Evolutionary conservation across 92 coral and sea anemone genomes (phyloP).

Genomic region (Epizoanthus illoricatus): DNA sequence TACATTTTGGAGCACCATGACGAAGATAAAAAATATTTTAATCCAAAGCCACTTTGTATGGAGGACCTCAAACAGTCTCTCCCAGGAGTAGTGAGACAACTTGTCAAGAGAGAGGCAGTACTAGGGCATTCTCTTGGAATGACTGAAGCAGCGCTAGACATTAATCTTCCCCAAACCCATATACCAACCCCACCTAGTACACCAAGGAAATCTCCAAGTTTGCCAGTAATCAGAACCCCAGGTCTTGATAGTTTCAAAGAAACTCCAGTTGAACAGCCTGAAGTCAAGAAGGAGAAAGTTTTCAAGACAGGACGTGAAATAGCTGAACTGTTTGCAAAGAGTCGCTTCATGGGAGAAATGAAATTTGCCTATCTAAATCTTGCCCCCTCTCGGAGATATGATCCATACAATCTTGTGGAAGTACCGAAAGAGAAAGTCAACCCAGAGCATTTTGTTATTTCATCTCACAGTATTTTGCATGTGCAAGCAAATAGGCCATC

Average conservation of each 20-base stretch:
- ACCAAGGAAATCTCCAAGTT: slow-evolving; percentile 64
- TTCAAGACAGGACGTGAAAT: slow-evolving; percentile 84
- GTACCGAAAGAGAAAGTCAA: slow-evolving; percentile 83
- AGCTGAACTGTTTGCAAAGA: slow-evolving; percentile 84
- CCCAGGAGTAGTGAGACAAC: slow-evolving; percentile 88
- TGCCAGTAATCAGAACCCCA: slow-evolving; percentile 44
- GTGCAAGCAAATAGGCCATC: slow-evolving; percentile 81
- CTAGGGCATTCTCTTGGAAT: slow-evolving; percentile 87
- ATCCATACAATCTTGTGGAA: slow-evolving; percentile 87
- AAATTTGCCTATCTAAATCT: slow-evolving; percentile 92
- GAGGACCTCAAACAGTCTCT: slow-evolving; percentile 77
- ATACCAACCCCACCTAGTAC: slow-evolving; percentile 81
- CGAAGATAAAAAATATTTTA: slow-evolving; percentile 47
- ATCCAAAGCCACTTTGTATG: slow-evolving; percentile 62
- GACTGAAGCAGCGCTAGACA: slow-evolving; percentile 78
- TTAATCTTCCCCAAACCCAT: slow-evolving; percentile 70
- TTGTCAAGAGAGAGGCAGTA: slow-evolving; percentile 85
- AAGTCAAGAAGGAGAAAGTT: slow-evolving; percentile 44
- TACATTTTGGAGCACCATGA: slow-evolving; percentile 57
- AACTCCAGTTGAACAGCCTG: slow-evolving; percentile 36
- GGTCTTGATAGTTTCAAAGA: slow-evolving; percentile 31
- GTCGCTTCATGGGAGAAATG: slow-evolving; percentile 76
- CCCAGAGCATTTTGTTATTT: slow-evolving; percentile 92
- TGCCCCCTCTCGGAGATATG: slow-evolving; percentile 76
- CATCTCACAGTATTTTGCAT: slow-evolving; percentile 93